Evolutionary conservation across 2,113 vertebrate genomes (phyloP).

Genomic region (Thryonomys swinderianus): DNA sequence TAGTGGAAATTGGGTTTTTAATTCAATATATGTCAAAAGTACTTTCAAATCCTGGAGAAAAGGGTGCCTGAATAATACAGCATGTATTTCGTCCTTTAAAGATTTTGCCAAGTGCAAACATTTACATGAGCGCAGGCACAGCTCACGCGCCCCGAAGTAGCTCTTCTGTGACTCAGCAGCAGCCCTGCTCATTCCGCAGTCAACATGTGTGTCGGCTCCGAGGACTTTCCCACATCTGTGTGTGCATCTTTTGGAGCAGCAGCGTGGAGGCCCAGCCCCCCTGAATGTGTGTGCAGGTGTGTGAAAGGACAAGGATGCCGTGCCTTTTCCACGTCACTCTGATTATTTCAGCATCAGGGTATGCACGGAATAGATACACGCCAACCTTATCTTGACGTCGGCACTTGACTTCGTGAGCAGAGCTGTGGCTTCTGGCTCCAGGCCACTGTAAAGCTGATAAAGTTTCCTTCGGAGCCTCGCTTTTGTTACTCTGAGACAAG

Average conservation of each 20-base stretch:
- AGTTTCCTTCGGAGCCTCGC: background rate
- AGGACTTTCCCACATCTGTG: slow-evolving; percentile 33
- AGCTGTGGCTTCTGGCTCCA: background rate
- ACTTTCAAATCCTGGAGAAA: slow-evolving; percentile 46
- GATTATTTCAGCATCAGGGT: background rate
- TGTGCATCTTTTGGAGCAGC: background rate
- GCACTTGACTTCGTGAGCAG: background rate
- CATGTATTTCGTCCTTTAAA: slow-evolving; percentile 78
- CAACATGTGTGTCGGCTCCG: background rate
- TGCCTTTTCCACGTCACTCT: background rate
- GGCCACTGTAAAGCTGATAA: background rate
- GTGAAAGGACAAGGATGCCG: background rate
- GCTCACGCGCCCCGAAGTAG: slow-evolving; percentile 51
- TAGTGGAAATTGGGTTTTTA: slow-evolving; percentile 58
- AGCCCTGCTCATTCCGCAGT: slow-evolving; percentile 21
- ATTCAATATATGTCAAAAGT: slow-evolving; percentile 75
- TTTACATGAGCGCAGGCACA: slow-evolving; percentile 67
- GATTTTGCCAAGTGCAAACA: slow-evolving; percentile 73
- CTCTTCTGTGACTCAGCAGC: background rate
- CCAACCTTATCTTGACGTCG: background rate
- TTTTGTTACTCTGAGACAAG: background rate
- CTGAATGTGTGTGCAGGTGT: background rate
- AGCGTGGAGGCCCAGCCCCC: background rate
- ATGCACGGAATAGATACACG: background rate
- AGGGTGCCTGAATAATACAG: slow-evolving; percentile 57